Conservation (phyloP, 2,113 vertebrate species). For the Trachemys scripta region DNA sequence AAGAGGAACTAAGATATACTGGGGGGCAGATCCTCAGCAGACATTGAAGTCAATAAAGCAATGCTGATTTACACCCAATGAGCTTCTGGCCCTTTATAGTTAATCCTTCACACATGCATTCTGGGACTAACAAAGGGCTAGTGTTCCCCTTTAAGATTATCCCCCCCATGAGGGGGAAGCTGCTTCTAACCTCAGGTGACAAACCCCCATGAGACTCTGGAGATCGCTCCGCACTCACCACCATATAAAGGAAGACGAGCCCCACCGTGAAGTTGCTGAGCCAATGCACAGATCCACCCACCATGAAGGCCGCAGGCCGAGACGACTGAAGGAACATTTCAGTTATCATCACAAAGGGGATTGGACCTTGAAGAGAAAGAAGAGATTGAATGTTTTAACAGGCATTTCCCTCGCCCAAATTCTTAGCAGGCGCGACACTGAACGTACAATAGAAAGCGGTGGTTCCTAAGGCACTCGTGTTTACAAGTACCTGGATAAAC, state of each 20-base stretch:
- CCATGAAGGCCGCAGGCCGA: slow-evolving; percentile 92
- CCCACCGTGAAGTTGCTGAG: slow-evolving; percentile 93
- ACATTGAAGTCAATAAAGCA: neutral
- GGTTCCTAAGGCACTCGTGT: neutral
- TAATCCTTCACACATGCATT: accelerated
- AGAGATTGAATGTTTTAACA: neutral
- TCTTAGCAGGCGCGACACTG: accelerated
- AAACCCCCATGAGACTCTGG: neutral
- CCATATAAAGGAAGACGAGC: slow-evolving; percentile 91
- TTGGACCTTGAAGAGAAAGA: slow-evolving; percentile 82
- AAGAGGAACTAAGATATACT: neutral
- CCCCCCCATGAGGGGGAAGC: neutral
- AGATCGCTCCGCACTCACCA: slow-evolving; percentile 80
- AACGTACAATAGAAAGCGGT: neutral
- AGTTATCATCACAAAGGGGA: slow-evolving; percentile 89
- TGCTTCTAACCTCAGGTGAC: neutral
- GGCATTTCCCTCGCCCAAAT: accelerated
- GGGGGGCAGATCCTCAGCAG: neutral
- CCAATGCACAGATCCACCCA: slow-evolving; percentile 94
- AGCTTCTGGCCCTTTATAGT: neutral
- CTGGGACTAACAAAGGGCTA: accelerated
- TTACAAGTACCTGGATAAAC: neutral
- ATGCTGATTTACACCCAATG: too few species aligned
- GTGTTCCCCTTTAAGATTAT: neutral
- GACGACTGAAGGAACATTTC: slow-evolving; percentile 97